Conservation (phyloP, 2,797 vertebrate species). For the Microctenopoma lineatum region DNA sequence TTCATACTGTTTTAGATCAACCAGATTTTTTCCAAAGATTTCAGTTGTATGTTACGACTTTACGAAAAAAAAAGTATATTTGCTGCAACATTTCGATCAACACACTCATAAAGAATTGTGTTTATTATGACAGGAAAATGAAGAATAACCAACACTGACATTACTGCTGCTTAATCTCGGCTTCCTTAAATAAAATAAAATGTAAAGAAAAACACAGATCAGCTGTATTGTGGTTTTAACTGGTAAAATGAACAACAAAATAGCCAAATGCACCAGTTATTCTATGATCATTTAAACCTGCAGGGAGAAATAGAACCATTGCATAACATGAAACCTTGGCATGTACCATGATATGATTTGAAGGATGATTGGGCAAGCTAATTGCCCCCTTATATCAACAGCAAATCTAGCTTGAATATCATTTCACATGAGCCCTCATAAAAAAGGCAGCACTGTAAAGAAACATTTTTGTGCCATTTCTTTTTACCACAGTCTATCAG, state of each 20-base stretch:
- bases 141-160: not conserved
- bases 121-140: not conserved
- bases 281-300: constrained; percentile 23
- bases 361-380: constrained; percentile 63
- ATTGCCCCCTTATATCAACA: constrained; percentile 70
- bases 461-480: constrained; percentile 57
- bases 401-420: constrained; percentile 54
- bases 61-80: not conserved
- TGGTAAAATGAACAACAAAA: constrained; percentile 8
- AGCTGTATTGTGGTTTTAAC: constrained; percentile 4
- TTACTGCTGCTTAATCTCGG: not conserved
- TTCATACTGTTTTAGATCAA: no score
- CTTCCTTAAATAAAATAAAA: constrained; percentile 5
- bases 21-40: not conserved
- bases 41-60: constrained; percentile 1
- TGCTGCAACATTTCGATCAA: not conserved
- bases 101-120: not conserved
- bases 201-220: not conserved
- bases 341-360: constrained; percentile 29
- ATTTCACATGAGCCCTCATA: constrained; percentile 41
- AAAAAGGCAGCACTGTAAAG: constrained; percentile 49
- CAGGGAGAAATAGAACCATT: constrained; percentile 46
- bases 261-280: constrained; percentile 18
- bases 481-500: constrained; percentile 65
- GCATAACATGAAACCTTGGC: constrained; percentile 40